Evolutionary conservation across 2,113 vertebrate genomes (phyloP), one percentile per base, ranked within the genome.

Genomic region (Calyptommatus sinebrachiatus): DNA sequence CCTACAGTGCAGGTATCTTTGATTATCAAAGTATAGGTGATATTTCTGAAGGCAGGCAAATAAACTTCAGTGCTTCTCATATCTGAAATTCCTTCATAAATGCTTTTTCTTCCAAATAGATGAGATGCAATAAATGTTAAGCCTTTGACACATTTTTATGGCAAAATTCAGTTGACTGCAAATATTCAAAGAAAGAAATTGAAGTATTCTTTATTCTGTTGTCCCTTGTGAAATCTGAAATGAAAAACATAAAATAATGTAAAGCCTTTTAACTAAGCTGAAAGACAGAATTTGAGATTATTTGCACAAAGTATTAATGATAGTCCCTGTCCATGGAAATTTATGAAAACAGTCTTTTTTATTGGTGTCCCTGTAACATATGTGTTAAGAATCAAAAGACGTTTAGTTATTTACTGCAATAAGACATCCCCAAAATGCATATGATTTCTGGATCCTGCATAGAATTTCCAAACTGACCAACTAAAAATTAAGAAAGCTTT

Each of bases 1-100:
- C 98, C 95, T 97, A 99, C 93, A 91, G 96, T 70, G 90, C 94
- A 94, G 94, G 92, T 74, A 80, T 88, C 65, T 79, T 89, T 90
- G 68, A 70, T 77, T 83, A 2, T 46, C 71, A 48, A 60, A 83
- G 35, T 12, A 77, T 1, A 66, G 83, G 26, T 63, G 22, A 35
- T 28, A 11, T 45, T 71, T 31, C 65, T 8, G 11, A 78, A 67
- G 29, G 31, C 14, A 57, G 26, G 7, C 50, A 46, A 26, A 22
- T 70, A 46, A 21, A 46, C 10, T 29, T n/a, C 16, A 53, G 10
- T 26, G 41, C 14, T 35, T 10, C 29, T 8, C 50, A 18, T 20
- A 46, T 10, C 8, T 48, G 3, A 29, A 0, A 5, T 26, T 16
- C 18, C 53, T 57, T 48, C 50, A 65, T 45, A 41, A 73, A 35